Evolutionary conservation across 2,888 invertebrate species (phyloP), one percentile per base, ranked within the genome.

Genomic region (Drosophila trichaetosa): DNA sequence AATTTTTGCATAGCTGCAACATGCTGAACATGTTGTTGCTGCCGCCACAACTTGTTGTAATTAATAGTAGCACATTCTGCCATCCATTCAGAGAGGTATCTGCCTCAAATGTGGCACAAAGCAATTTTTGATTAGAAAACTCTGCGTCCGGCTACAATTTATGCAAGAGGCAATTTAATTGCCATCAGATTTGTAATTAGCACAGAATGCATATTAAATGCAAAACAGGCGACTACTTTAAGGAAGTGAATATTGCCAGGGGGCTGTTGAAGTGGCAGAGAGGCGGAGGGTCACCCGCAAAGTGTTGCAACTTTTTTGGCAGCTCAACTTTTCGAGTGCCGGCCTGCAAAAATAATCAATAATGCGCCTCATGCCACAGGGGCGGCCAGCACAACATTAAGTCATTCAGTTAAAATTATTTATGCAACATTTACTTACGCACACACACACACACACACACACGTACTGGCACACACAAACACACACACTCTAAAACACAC

Each of bases 371-470:
- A 68, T 69, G 58, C 77, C 56, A 49, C 58, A 51, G 24, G 5
- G 66, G 64, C 52, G 54, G 51, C 49, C 60, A 40, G 51, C 74
- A 57, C 75, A 78, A 76, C 87, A 91, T 90, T 91, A 90, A 91
- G 91, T 90, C 89, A 90, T 91, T 91, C 83, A 79, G 79, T 78
- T 85, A 66, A 85, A 82, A 88, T 88, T 88, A 91, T 90, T 91
- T 91, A 91, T 90, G 90, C 82, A 88, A 88, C 85, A 85, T 85
- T 89, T 89, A 90, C 79, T 89, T 87, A 85, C 88, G 73, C 87
- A 89, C 73, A 87, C 73, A 87, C 82, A 56, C 33, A 58, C 51
- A 70, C 34, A 65, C 48, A 0, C 66, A 51, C 51, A 61, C 59
- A 34, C n/a, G 8, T 38, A n/a, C 21, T 21, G 42, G 40, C 40